Conservation (phyloP, 2,113 vertebrate species). For the Holacanthus passer region DNA sequence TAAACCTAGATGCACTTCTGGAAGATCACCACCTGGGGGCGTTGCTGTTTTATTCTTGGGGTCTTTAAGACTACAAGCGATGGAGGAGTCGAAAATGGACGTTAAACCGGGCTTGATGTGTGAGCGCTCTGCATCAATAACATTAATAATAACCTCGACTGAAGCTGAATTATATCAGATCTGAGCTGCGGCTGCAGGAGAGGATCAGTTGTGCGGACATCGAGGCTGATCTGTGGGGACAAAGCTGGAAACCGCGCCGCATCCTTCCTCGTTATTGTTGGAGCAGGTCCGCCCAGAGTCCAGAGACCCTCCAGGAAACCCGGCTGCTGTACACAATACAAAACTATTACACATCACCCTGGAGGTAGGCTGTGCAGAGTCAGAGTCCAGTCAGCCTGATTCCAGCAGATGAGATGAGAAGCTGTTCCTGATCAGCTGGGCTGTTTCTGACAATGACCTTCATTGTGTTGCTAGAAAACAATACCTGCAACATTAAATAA, state of each 20-base stretch:
- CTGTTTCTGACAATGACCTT: neutral
- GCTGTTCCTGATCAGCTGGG: neutral
- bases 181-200: neutral
- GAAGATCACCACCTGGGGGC: constrained; percentile 26
- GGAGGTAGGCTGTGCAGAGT: constrained; percentile 17
- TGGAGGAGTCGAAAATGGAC: constrained; percentile 18
- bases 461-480: constrained; percentile 7
- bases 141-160: neutral
- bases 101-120: neutral
- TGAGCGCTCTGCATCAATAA: neutral
- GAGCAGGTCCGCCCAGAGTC: constrained; percentile 57
- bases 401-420: neutral
- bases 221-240: neutral
- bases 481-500: neutral
- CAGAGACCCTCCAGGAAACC: constrained; percentile 48
- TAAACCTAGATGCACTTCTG: neutral
- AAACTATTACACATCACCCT: neutral
- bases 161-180: rapidly evolving
- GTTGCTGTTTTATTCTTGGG: constrained; percentile 1
- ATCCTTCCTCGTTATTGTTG: constrained; percentile 49
- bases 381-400: neutral
- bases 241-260: constrained; percentile 14
- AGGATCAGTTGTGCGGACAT: neutral
- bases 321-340: constrained; percentile 9
- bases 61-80: neutral